These are phyloP conservation scores for Siphamia tubifer DNA, from an alignment of 2,113 vertebrate genomes.

Conservation along the genomic window DNA sequence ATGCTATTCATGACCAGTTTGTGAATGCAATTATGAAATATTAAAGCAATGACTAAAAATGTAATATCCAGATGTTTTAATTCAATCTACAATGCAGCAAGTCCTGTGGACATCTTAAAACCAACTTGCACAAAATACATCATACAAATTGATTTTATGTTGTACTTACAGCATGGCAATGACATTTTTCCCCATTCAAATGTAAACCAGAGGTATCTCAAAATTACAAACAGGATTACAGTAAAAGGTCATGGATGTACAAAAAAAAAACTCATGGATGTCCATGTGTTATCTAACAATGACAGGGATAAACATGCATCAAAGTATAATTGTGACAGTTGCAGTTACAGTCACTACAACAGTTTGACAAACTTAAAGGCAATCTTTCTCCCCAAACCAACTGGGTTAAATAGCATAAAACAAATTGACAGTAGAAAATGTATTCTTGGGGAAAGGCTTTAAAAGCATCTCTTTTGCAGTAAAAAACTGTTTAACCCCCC, in stretches of 20 bases:
- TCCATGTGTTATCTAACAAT: background rate
- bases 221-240: constrained; percentile 33
- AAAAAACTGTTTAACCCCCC: constrained; percentile 13
- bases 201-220: constrained; percentile 15
- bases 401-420: constrained; percentile 4
- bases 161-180: constrained; percentile 21
- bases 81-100: constrained; percentile 3
- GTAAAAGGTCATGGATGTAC: background rate
- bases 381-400: background rate
- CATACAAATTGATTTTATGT: constrained; percentile 37
- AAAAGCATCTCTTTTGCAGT: background rate
- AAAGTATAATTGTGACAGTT: background rate
- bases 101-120: background rate
- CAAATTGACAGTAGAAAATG: background rate
- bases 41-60: background rate
- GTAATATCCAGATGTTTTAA: constrained; percentile 29
- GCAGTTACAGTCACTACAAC: constrained; percentile 10
- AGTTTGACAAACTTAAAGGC: background rate
- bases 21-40: background rate
- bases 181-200: background rate
- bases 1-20: background rate
- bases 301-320: constrained; percentile 33
- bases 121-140: constrained; percentile 27
- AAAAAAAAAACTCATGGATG: background rate
- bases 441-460: background rate